Evolutionary conservation across 1,140 invertebrate species (phyloP).

Genomic region (Papilio polytes): DNA sequence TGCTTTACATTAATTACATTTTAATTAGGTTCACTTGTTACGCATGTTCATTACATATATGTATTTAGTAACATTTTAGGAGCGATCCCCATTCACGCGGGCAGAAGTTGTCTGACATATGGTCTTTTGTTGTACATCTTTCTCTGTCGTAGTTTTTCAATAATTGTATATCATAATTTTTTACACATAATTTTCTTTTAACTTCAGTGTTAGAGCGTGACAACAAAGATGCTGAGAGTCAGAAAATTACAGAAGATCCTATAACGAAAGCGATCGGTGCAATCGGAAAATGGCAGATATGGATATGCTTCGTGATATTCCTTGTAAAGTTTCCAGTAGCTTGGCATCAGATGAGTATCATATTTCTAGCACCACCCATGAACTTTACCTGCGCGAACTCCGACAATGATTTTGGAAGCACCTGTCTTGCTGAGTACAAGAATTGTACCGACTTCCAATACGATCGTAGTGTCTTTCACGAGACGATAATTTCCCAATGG

Average conservation of each 20-base stretch:
- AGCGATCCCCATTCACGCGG: too few relatives aligned
- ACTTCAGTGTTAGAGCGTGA: constrained; percentile 76
- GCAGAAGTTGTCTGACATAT: too few relatives aligned
- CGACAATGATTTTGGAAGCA: constrained; percentile 64
- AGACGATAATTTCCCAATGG: constrained; percentile 91
- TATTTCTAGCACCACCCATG: constrained; percentile 86
- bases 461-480: constrained; percentile 86
- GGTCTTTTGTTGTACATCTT: too few relatives aligned
- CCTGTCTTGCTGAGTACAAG: constrained; percentile 54
- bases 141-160: neutral
- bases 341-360: constrained; percentile 88
- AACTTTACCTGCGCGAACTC: constrained; percentile 72
- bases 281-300: constrained; percentile 89
- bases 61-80: too few relatives aligned
- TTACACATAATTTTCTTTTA: constrained; percentile 40
- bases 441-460: constrained; percentile 85
- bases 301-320: constrained; percentile 86
- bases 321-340: constrained; percentile 89
- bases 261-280: constrained; percentile 85
- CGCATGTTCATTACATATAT: too few relatives aligned
- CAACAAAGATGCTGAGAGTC: constrained; percentile 58
- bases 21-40: too few relatives aligned
- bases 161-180: neutral
- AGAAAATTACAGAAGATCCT: constrained; percentile 63
- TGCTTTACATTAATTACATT: too few relatives aligned